Percentiles rank a stretch among this genome's conserved stretches.
phyloP scores from a whole-genome alignment of 2,113 vertebrate genomes.

The Proterorhinus semilunaris region DNA sequence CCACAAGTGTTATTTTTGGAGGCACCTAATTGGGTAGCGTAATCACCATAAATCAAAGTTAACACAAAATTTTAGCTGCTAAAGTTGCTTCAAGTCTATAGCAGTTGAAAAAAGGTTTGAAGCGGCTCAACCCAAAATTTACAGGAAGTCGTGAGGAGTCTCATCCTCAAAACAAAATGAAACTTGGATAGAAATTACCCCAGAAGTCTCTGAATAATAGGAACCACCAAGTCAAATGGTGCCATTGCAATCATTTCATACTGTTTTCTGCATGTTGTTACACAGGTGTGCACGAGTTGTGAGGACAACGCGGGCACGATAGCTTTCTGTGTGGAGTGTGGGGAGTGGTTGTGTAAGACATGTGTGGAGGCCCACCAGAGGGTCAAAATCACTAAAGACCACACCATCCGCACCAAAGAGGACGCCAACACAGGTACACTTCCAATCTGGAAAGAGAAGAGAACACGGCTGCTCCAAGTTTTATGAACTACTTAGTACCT shows the following conservation, averaged over 20 bases:
- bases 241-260: not conserved
- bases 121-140: too few relatives aligned
- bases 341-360: slow-evolving; percentile 97
- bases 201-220: too few relatives aligned
- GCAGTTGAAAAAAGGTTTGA: too few relatives aligned
- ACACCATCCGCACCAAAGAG: slow-evolving; percentile 96
- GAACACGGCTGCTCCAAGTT: not conserved
- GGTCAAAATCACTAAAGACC: slow-evolving; percentile 98
- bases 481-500: slow-evolving; percentile 4
- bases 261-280: slow-evolving; percentile 13
- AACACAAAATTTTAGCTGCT: too few relatives aligned
- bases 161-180: too few relatives aligned
- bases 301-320: slow-evolving; percentile 96
- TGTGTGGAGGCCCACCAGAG: slow-evolving; percentile 98
- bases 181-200: too few relatives aligned
- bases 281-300: slow-evolving; percentile 95
- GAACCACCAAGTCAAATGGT: too few relatives aligned
- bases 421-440: slow-evolving; percentile 86
- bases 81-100: too few relatives aligned
- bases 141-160: too few relatives aligned
- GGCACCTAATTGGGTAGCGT: too few relatives aligned
- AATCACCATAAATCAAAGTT: too few relatives aligned
- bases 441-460: not conserved
- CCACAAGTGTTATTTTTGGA: too few relatives aligned
- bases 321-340: slow-evolving; percentile 95